Conservation (phyloP, 2,113 vertebrate genomes). For the Ptychochromis oligacanthus region DNA sequence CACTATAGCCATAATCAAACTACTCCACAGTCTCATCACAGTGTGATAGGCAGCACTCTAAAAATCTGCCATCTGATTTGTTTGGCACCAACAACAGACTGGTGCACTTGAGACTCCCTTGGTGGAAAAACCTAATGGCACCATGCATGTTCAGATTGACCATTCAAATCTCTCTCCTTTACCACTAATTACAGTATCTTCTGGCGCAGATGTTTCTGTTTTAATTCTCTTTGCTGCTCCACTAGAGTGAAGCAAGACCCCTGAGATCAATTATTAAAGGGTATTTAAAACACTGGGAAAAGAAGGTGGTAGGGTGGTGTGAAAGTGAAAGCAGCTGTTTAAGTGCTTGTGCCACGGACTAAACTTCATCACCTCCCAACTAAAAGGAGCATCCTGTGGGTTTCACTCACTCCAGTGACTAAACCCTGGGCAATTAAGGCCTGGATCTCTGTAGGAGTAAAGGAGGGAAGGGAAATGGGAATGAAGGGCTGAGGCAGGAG, state of each 20-base stretch:
- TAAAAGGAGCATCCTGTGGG: slow-evolving; percentile 57
- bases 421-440: slow-evolving; percentile 60
- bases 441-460: slow-evolving; percentile 23
- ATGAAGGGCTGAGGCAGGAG: slow-evolving; percentile 29
- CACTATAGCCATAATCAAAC: slow-evolving; percentile 29
- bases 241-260: slow-evolving; percentile 63
- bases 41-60: slow-evolving; percentile 15
- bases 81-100: slow-evolving; percentile 23
- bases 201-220: slow-evolving; percentile 62
- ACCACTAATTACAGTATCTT: slow-evolving; percentile 64
- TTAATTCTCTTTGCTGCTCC: slow-evolving; percentile 64
- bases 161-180: slow-evolving; percentile 49
- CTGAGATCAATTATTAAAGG: slow-evolving; percentile 77
- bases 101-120: slow-evolving; percentile 1
- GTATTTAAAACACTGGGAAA: slow-evolving; percentile 68
- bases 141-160: slow-evolving; percentile 39
- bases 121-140: slow-evolving; percentile 40
- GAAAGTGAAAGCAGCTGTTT: slow-evolving; percentile 58
- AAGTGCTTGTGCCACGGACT: slow-evolving; percentile 35
- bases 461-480: slow-evolving; percentile 30
- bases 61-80: slow-evolving; percentile 35
- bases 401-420: slow-evolving; percentile 41
- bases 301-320: slow-evolving; percentile 20
- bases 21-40: slow-evolving; percentile 31
- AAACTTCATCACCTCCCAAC: slow-evolving; percentile 57